Conservation (phyloP, 2,888 invertebrate species). For the Drosophila testacea region DNA sequence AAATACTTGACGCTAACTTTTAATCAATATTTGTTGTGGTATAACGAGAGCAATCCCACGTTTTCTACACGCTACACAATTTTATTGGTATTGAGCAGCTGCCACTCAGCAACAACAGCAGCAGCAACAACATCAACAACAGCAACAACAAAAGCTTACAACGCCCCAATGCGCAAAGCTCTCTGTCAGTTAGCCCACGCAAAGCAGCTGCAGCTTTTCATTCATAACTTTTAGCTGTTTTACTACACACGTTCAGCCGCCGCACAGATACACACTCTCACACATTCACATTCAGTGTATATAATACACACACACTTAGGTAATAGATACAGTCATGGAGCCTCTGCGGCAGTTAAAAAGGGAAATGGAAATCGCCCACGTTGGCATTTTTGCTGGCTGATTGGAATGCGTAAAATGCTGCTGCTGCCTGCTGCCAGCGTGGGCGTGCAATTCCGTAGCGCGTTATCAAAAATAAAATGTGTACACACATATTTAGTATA, state of each 20-base stretch:
- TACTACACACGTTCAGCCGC: conserved; percentile 43
- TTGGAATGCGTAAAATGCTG: conserved; percentile 79
- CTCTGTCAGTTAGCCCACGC: conserved; percentile 35
- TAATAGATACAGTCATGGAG: conserved; percentile 20
- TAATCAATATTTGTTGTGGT: conserved; percentile 23
- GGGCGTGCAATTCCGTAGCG: conserved; percentile 71
- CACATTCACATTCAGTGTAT: neutral
- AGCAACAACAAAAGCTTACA: conserved; percentile 27
- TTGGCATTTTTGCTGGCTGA: conserved; percentile 64
- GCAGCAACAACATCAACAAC: conserved; percentile 1
- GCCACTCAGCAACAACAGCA: conserved; percentile 14
- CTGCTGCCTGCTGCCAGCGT: conserved; percentile 47
- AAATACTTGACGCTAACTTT: neutral
- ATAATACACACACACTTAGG: neutral
- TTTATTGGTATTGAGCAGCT: conserved; percentile 11
- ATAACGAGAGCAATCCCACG: conserved; percentile 7
- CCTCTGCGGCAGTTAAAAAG: conserved; percentile 43
- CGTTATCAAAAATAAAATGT: conserved; percentile 74
- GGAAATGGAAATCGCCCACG: conserved; percentile 65
- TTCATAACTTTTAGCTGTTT: conserved; percentile 67
- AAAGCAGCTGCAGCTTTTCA: conserved; percentile 62
- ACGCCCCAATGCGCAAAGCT: conserved; percentile 40
- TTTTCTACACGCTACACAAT: conserved; percentile 13
- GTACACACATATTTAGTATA: conserved; percentile 39
- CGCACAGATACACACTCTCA: neutral